Evolutionary conservation across 2,113 vertebrate genomes (phyloP), one percentile per base, ranked within the genome.

Genomic region (Ceuthmochares aereus): DNA sequence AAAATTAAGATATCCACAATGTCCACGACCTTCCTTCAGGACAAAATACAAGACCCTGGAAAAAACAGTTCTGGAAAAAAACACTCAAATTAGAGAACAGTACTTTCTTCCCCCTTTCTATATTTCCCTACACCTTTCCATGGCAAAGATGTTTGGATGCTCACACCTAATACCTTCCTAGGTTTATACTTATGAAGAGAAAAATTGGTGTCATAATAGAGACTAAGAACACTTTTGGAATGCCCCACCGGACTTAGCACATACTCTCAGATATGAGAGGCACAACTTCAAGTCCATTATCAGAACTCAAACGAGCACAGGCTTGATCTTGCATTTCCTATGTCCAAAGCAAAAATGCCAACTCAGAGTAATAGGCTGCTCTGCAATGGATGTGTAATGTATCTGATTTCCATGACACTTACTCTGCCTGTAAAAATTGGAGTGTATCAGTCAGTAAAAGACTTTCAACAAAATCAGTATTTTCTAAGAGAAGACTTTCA

Each of bases 371-470:
- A 37, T 0, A 54, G 40, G 10, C 17, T 58, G 22, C 5, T 64
- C 25, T 75, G 49, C 25, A 52, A 52, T 2, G 58, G n/a, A 47
- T 0, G 1, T 14, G 22, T 26, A 54, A 74, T 2, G 1, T 36
- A 30, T 3, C 14, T 47, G 29, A 43, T 36, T 74, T 75, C 37
- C 47, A 20, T 12, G 30, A 60, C 37, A 30, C 45, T 54, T 69
- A 75, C 5, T 79, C 37, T 54, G 9, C 13, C 23, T 43, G 19
- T 49, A 66, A 80, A 80, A 75, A 80, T 10, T 30, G 15, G 12
- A 43, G 64, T 23, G 14, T 36, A 40, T n/a, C 12, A 16, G 32
- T 64, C 49, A 25, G 59, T 43, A 54, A 43, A 75, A 51, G 47
- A 25, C 18, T 84, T 74, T 69, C 67, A 69, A n/a, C 49, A 84